Evolutionary conservation across 2,113 vertebrate species (phyloP).

Genomic region (Raja brachyura): DNA sequence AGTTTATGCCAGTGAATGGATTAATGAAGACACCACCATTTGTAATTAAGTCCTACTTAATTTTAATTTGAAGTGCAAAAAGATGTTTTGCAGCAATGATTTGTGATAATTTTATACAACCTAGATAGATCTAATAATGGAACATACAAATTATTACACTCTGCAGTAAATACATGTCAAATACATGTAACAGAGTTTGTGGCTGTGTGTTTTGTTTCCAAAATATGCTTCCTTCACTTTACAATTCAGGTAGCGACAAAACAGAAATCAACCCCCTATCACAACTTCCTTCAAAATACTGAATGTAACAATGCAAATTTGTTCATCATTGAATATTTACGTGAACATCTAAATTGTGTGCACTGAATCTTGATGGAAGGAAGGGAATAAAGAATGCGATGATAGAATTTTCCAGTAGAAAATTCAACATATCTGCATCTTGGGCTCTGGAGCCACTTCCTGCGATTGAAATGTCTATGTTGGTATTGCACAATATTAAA

Average conservation of each 20-base stretch:
- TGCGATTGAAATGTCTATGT: not conserved
- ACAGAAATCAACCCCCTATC: not conserved
- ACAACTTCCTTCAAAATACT: not conserved
- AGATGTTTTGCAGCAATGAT: slow-evolving; percentile 26
- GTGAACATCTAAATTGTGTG: not conserved
- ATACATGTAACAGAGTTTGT: not conserved
- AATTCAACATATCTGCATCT: not conserved
- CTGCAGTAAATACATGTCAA: not conserved
- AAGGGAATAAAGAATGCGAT: not conserved
- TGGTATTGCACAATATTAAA: not conserved
- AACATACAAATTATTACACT: not conserved
- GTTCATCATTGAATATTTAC: not conserved
- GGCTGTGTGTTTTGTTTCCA: not conserved
- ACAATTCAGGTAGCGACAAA: not conserved
- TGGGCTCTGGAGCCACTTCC: not conserved
- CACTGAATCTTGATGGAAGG: not conserved
- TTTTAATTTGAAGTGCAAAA: slow-evolving; percentile 28
- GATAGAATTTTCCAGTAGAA: not conserved
- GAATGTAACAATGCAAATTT: not conserved
- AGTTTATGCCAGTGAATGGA: slow-evolving; percentile 32
- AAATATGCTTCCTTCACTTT: slow-evolving; percentile 11
- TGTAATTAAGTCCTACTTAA: slow-evolving; percentile 38
- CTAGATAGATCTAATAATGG: not conserved
- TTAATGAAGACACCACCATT: slow-evolving; percentile 34
- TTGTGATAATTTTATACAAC: slow-evolving; percentile 4